Evolutionary conservation across 2,888 invertebrate species (phyloP).

Genomic region (Archaeoteleia sp.): DNA sequence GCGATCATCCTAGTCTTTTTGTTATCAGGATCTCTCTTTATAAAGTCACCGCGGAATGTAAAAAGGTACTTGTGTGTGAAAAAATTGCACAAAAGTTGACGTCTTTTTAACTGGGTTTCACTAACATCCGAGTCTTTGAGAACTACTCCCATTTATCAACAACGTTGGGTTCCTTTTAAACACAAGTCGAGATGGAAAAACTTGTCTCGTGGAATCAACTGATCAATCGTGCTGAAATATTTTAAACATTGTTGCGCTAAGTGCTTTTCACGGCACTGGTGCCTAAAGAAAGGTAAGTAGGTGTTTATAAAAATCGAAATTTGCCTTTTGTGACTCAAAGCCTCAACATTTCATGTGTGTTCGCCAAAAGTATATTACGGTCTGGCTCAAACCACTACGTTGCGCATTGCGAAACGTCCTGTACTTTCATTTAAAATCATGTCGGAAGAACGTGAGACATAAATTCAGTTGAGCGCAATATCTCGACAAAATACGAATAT

Average conservation of each 20-base stretch:
- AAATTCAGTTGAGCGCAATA: not conserved
- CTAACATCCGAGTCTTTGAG: not conserved
- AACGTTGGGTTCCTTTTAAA: not conserved
- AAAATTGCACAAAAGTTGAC: conserved; percentile 4
- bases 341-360: not conserved
- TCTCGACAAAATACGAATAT: not conserved
- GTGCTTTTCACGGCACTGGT: no score
- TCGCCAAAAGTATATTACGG: not conserved
- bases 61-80: conserved; percentile 2
- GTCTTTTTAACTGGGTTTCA: conserved; percentile 5
- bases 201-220: no score
- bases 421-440: not conserved
- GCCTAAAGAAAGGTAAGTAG: no score
- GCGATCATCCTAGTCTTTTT: not conserved
- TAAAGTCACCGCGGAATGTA: not conserved
- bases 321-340: no score
- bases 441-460: not conserved
- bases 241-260: no score
- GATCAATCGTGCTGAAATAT: no score
- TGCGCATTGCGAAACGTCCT: not conserved
- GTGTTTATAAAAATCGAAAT: no score
- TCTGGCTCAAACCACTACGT: not conserved
- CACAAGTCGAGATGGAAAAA: no score
- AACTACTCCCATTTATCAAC: not conserved
- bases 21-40: not conserved